These are phyloP conservation scores for Mastomys coucha DNA, from an alignment of 2,113 vertebrate genomes.

Conservation along the genomic window DNA sequence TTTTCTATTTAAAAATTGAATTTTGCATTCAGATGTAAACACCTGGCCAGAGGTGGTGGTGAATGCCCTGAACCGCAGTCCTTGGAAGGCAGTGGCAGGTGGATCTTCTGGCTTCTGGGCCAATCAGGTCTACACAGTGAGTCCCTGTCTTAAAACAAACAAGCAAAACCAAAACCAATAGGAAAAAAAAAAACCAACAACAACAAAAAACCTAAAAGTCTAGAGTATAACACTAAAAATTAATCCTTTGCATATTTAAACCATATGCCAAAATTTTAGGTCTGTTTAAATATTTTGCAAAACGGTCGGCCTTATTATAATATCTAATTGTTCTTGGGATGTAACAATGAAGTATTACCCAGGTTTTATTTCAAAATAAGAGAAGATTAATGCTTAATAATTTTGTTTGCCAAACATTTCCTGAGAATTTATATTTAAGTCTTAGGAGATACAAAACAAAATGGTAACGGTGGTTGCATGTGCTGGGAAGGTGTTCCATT, in stretches of 20 bases:
- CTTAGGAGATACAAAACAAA: neutral
- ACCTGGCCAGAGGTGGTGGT: neutral
- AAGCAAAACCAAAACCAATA: neutral
- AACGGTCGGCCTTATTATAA: neutral
- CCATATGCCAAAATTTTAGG: conserved; percentile 48
- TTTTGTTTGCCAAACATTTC: neutral
- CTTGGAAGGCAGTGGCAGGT: neutral
- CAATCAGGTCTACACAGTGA: neutral
- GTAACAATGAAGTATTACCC: conserved; percentile 59
- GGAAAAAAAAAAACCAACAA: neutral
- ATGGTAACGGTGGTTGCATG: neutral
- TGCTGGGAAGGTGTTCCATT: neutral
- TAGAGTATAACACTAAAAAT: conserved; percentile 67
- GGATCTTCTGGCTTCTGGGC: neutral
- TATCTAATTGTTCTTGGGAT: neutral
- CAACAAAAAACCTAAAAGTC: conserved; percentile 70
- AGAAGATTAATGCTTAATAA: neutral
- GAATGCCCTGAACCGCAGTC: neutral
- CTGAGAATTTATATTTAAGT: neutral
- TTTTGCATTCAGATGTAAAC: conserved; percentile 65
- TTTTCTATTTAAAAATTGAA: conserved; percentile 62
- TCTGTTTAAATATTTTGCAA: conserved; percentile 12
- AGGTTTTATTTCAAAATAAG: conserved; percentile 38
- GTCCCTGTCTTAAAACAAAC: neutral
- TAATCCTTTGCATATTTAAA: conserved; percentile 61